Base-by-base conservation (phyloP, 2,888 invertebrate species). In the Heliconius hortense region DNA sequence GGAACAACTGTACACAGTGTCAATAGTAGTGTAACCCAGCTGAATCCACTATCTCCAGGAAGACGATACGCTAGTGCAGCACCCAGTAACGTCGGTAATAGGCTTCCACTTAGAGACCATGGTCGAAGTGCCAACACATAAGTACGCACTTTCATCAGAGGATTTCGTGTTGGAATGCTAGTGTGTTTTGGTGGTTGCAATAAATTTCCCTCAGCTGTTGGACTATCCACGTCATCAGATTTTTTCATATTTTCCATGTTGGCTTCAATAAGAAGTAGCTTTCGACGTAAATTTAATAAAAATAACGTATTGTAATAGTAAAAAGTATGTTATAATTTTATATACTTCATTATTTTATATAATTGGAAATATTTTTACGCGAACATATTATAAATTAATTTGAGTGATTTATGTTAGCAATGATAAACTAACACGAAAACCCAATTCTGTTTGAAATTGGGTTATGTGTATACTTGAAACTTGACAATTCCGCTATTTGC, bases 21-120 rank as follows among this genome's bases (percentile, higher is more conserved):
- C 21, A 98, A 94, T 66, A 98, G 84, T 80, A 98, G 95, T 0
- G 97, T 96, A 77, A 97, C 91, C 93, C 97, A 96, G 86, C 96
- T 97, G 89, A 98, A 98, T 79, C 96, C 96, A 53, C 95, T 93
- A 39, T 96, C 94, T 81, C 96, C 97, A 28, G 96, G 96, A 76
- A 96, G 94, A 83, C 98, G 97, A 90, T 97, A 98, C 1, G 98
- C 98, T 73, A 99, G 94, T 0, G 97, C 97, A 35, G 97, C 97
- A 13, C 99, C 99, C 72, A 99, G 93, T 71, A 98, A 93, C 0
- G 98, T 98, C 24, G 99, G 99, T 89, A 98, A 96, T 79, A 99
- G 91, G 80, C 98, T 98, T 18, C 97, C 98, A 83, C 98, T 98
- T 81, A 98, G 93, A 0, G 98, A 98, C 98, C 99, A 99, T 39